Percentiles rank a stretch among this genome's conserved stretches.
phyloP scores from a whole-genome alignment of 2,888 invertebrate genomes.

The Brachycybe producta region DNA sequence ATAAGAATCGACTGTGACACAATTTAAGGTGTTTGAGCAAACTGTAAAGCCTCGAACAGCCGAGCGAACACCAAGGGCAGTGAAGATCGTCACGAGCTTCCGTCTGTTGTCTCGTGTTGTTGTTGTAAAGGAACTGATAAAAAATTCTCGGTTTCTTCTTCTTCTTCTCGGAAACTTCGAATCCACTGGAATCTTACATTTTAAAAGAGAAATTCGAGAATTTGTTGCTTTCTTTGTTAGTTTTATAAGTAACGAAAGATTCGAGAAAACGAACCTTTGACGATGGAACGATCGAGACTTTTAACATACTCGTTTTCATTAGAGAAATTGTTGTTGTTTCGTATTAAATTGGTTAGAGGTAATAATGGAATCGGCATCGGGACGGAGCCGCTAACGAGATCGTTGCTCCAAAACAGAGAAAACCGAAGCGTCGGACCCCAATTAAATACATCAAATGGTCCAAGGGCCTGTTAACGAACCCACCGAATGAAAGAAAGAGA shows the following conservation, averaged over 20 bases:
- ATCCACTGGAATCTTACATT: neutral
- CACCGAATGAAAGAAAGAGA: too few species aligned
- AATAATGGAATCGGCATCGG: slow-evolving; percentile 12
- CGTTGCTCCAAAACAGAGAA: slow-evolving; percentile 62
- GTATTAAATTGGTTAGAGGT: too few species aligned
- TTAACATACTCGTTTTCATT: too few species aligned
- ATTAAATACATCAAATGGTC: slow-evolving; percentile 56
- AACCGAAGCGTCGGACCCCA: slow-evolving; percentile 72
- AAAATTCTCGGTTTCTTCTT: slow-evolving; percentile 55
- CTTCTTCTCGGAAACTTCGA: slow-evolving; percentile 17
- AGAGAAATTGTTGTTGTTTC: too few species aligned
- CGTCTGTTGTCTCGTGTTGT: slow-evolving; percentile 86
- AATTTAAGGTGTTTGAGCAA: slow-evolving; percentile 84
- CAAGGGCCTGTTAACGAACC: slow-evolving; percentile 30
- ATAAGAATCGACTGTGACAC: slow-evolving; percentile 85
- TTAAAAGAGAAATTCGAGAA: neutral
- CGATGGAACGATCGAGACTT: too few species aligned
- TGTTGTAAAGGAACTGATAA: slow-evolving; percentile 91
- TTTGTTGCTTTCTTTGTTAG: too few species aligned
- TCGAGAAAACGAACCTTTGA: too few species aligned
- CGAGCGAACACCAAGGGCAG: slow-evolving; percentile 91
- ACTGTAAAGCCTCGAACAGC: slow-evolving; percentile 74
- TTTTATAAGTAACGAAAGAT: neutral
- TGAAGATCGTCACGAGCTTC: slow-evolving; percentile 84
- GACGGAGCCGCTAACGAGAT: slow-evolving; percentile 14